A percentile compares a stretch with the other conserved stretches of the same genome.
These are phyloP conservation scores for Eudemis profundana DNA, from an alignment of 2,888 invertebrate species.

Conservation along the genomic window DNA sequence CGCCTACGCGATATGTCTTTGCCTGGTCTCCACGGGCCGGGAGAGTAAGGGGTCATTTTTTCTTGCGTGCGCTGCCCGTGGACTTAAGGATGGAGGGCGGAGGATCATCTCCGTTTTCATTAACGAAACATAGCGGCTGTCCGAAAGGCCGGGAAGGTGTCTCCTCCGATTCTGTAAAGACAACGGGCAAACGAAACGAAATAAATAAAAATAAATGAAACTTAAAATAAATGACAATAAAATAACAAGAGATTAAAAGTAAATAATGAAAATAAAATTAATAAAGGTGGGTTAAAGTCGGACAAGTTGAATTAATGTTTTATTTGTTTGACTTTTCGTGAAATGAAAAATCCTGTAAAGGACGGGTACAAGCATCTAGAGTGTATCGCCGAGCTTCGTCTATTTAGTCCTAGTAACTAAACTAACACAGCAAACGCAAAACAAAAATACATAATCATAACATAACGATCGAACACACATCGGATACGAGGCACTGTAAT, in stretches of 20 bases:
- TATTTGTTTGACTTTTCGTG: constrained; percentile 55
- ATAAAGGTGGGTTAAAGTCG: constrained; percentile 49
- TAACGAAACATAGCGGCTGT: constrained; percentile 90
- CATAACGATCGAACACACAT: constrained; percentile 76
- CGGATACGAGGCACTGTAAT: constrained; percentile 76
- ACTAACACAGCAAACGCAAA: constrained; percentile 80
- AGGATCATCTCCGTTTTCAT: constrained; percentile 84
- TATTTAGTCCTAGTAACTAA: constrained; percentile 73
- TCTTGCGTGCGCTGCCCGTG: constrained; percentile 83
- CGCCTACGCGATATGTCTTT: constrained; percentile 65
- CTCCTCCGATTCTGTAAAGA: constrained; percentile 83
- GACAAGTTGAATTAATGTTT: constrained; percentile 49
- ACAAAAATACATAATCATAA: constrained; percentile 58
- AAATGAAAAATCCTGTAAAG: constrained; percentile 65
- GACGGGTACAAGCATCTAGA: constrained; percentile 77
- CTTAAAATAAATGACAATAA: constrained; percentile 53
- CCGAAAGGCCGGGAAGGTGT: constrained; percentile 90
- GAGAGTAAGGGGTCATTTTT: constrained; percentile 70
- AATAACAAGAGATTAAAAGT: constrained; percentile 50
- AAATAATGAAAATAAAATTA: constrained; percentile 52
- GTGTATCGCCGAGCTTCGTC: constrained; percentile 76
- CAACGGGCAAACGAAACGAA: constrained; percentile 73
- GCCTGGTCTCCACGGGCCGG: constrained; percentile 57
- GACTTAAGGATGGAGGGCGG: constrained; percentile 83
- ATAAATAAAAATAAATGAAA: constrained; percentile 65